Base-by-base conservation (phyloP, 1,140 invertebrate genomes). In the Sweltsa coloradensis region DNA sequence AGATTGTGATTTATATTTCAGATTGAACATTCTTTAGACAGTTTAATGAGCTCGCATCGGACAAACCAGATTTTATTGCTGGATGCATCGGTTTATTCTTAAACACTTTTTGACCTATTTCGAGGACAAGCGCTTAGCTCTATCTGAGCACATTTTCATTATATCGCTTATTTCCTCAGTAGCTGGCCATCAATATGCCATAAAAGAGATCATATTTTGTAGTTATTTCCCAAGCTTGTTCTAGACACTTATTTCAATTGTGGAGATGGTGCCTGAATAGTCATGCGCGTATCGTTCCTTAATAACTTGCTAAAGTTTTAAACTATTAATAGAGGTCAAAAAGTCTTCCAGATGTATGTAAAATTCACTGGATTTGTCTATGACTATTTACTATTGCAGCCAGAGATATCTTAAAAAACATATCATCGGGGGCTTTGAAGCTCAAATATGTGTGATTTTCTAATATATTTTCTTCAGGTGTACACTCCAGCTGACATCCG, bases 401-500 rank as follows among this genome's bases (percentile, higher is more conserved):
- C 5, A 7, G 19, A 34, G 34, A 18, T 7, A 7, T 36, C 2
- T 6, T 6, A 9, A 7, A 36, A 7, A 34, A 5, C 5, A 6
- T 19, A 36, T 13, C 11, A 36, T 2, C 18, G 11, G 34, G 11
- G 5, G 3, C 34, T 16, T 34, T 5, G 5, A 3, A 34, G 19
- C 4, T 18, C 18, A 36, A n/a, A 36, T 1, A 7, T 11, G 19
- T 7, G 1, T 36, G 3, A 19, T 18, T 19, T 19, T 18, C 9
- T 36, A n/a, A n/a, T 36, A 1, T 19, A 36, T 16, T 37, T 49
- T 25, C 7, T 52, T 47, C 69, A 86, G 61, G 69, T 84, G 22
- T 92, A 91, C 63, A 73, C 72, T 0, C 68, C 75, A 0, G 67
- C 75, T 22, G 83, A 89, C 52, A 73, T 89, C 1, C 62, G 71